Evolutionary conservation across 1,140 invertebrate species (phyloP).

Genomic region (Drosophila pseudoananassae): DNA sequence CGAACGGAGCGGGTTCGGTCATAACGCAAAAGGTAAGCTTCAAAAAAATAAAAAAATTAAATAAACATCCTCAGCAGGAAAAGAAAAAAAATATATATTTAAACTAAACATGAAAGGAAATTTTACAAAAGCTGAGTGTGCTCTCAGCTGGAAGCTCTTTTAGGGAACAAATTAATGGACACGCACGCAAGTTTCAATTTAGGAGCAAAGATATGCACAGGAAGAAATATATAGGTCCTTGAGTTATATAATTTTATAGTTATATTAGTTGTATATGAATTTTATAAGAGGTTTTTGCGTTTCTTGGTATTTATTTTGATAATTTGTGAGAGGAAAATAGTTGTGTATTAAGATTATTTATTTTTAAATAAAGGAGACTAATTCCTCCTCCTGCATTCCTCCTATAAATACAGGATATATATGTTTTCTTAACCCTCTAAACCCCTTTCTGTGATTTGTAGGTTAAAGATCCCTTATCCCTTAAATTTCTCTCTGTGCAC

Average conservation of each 20-base stretch:
- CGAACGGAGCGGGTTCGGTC: slow-evolving; percentile 59
- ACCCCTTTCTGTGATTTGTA: no score
- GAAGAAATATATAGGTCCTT: slow-evolving; percentile 4
- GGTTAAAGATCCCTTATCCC: background rate
- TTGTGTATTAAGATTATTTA: no score
- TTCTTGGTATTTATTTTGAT: no score
- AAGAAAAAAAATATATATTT: background rate
- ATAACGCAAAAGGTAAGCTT: slow-evolving; percentile 79
- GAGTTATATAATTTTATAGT: no score
- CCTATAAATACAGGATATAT: no score
- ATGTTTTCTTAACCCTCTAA: no score
- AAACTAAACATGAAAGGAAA: slow-evolving; percentile 22
- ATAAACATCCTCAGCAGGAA: slow-evolving; percentile 1
- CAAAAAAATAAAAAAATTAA: slow-evolving; percentile 4
- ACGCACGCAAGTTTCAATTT: slow-evolving; percentile 63
- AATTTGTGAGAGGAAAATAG: no score
- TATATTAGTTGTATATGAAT: no score
- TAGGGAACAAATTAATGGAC: slow-evolving; percentile 69
- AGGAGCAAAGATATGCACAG: slow-evolving; percentile 29
- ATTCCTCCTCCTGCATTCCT: no score
- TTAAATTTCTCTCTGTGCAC: slow-evolving; percentile 18
- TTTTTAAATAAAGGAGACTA: no score
- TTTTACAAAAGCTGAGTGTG: slow-evolving; percentile 16
- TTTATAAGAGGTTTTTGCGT: background rate
- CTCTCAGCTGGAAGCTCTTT: slow-evolving; percentile 40